Percentiles rank a stretch among this genome's conserved stretches.
Conservation (phyloP, 2,888 invertebrate genomes). For the Ellobium chinense region DNA sequence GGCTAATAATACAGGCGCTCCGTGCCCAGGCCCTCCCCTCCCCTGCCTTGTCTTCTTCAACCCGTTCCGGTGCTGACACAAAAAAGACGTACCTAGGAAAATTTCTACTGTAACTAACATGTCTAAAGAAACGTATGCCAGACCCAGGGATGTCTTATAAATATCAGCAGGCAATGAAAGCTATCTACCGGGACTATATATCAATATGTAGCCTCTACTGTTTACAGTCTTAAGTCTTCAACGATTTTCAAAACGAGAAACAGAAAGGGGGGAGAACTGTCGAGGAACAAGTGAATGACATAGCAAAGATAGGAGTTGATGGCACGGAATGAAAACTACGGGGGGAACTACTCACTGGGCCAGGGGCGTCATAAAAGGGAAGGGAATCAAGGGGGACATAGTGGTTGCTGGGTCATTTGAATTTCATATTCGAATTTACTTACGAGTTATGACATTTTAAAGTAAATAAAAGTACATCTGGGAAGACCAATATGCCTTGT, state of each 20-base stretch:
- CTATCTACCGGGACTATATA: background rate
- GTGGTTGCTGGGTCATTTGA: no score
- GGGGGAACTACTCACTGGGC: no score
- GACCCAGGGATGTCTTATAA: background rate
- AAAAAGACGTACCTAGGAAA: background rate
- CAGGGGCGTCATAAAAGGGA: no score
- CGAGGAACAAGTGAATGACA: background rate
- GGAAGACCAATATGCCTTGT: no score
- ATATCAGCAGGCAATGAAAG: slow-evolving; percentile 6
- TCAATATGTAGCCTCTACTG: background rate
- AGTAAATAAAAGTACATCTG: no score
- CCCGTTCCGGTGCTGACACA: background rate
- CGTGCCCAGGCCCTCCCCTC: no score
- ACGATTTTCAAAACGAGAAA: background rate
- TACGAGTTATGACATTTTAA: no score
- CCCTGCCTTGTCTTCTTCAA: no score
- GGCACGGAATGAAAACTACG: no score
- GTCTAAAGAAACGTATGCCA: background rate
- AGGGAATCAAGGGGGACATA: no score
- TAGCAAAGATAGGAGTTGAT: background rate
- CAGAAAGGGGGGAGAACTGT: background rate
- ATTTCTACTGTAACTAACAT: slow-evolving; percentile 2
- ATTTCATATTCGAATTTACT: no score
- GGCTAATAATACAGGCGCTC: slow-evolving; percentile 10
- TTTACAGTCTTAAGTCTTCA: background rate